These are phyloP conservation scores for Cygnus atratus DNA, from an alignment of 2,113 vertebrate species.

Conservation along the genomic window DNA sequence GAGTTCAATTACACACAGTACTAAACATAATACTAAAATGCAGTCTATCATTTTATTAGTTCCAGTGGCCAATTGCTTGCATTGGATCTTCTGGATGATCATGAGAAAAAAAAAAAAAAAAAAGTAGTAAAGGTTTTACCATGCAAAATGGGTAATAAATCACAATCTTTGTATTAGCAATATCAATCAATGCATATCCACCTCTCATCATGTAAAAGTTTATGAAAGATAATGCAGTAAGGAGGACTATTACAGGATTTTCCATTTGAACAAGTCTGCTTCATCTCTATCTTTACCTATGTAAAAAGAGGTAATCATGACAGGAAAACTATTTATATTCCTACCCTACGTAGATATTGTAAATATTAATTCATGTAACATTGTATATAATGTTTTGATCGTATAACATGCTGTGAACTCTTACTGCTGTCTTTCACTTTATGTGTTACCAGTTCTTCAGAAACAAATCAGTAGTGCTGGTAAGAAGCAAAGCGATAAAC, in stretches of 20 bases:
- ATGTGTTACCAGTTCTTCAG: neutral
- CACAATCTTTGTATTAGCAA: neutral
- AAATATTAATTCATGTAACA: neutral
- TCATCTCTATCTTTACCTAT: neutral
- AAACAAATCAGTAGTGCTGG: neutral
- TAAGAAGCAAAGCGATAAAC: neutral
- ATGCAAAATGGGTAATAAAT: neutral
- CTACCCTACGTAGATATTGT: neutral
- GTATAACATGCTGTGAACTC: neutral
- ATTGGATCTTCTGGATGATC: neutral
- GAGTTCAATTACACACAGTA: neutral
- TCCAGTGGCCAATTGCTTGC: neutral
- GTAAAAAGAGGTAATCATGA: neutral
- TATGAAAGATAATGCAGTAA: neutral
- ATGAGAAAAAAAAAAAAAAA: neutral
- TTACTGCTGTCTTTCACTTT: neutral
- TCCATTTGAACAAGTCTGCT: neutral
- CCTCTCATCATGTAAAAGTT: neutral
- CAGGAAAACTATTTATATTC: neutral
- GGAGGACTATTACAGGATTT: neutral
- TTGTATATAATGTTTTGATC: neutral
- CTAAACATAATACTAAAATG: neutral
- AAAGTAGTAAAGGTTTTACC: neutral
- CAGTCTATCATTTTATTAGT: neutral
- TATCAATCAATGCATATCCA: neutral